These are phyloP conservation scores for Fopius arisanus DNA, from an alignment of 1,140 invertebrate species.

Conservation along the genomic window DNA sequence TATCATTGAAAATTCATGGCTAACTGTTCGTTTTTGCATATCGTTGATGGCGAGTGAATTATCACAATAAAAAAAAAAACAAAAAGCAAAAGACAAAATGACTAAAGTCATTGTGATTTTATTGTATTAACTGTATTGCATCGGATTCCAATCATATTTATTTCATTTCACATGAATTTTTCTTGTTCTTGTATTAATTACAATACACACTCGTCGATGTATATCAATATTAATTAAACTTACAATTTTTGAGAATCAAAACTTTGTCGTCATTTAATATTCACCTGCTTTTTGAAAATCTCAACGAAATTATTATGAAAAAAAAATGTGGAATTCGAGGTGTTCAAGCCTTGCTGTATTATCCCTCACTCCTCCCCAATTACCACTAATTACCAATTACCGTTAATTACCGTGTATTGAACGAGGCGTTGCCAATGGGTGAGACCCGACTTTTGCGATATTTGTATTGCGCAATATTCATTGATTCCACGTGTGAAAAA, in stretches of 20 bases:
- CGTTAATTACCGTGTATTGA: too few relatives aligned
- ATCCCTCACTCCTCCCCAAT: too few relatives aligned
- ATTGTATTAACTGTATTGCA: constrained; percentile 44
- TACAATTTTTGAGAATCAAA: constrained; percentile 59
- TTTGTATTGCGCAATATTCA: too few relatives aligned
- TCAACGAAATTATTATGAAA: background rate
- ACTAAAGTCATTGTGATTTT: constrained; percentile 43
- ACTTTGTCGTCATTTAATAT: background rate
- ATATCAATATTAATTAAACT: constrained; percentile 57
- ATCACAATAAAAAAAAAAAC: constrained; percentile 22
- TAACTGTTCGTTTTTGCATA: constrained; percentile 50
- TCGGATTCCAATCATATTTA: constrained; percentile 42
- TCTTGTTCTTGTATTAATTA: constrained; percentile 43
- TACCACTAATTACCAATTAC: too few relatives aligned
- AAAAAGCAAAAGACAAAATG: too few relatives aligned
- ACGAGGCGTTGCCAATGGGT: too few relatives aligned
- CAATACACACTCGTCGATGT: constrained; percentile 47
- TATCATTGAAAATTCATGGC: constrained; percentile 40
- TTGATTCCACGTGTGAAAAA: background rate
- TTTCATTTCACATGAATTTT: constrained; percentile 41
- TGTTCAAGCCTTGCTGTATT: too few relatives aligned
- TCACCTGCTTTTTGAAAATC: background rate
- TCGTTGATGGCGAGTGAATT: constrained; percentile 35
- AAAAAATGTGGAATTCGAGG: too few relatives aligned
- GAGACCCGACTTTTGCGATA: too few relatives aligned